Evolutionary conservation across 2,888 invertebrate species (phyloP), one percentile per base, ranked within the genome.

Genomic region (Enchytraeus crypticus): DNA sequence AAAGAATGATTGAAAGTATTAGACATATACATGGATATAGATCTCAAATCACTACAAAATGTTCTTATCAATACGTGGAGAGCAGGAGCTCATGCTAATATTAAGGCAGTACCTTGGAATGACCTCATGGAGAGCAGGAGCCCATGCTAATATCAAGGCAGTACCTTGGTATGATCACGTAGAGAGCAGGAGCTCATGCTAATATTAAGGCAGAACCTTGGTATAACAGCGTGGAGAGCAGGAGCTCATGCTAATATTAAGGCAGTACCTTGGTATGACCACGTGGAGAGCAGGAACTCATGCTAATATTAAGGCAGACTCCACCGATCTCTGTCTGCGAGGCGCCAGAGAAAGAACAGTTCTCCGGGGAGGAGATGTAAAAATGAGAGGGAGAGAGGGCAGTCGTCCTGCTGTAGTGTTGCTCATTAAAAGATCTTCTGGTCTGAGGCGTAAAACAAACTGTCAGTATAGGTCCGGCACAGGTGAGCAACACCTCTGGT

Each of bases 371-470:
- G 26, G 49, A 18, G 49, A 47, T 11, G 49, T 21, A 47, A 23
- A 47, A 47, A 23, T 47, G 49, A 18, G 49, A 47, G 49, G 49
- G 49, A 23, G 49, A 47, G 49, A 47, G 49, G 26, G 29, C 23
- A 21, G 60, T n/a, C n/a, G 30, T 21, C 27, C 21, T 29, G 38
- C 51, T 49, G 33, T 46, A 23, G 29, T 30, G 57, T n/a, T 32
- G 29, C 33, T 49, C 23, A 47, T n/a, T 49, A 5, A 51, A 51
- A 5, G 47, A 32, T 23, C 21, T 49, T 1, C 3, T 11, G n/a
- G 51, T 29, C 21, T 34, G 21, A 3, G 53, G 29, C 8, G 14
- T 21, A 14, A 60, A 54, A 51, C 60, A 60, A 11, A 38, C 60
- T 2, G 14, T 26, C 47, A 60, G 29, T 18, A 32, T 21, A 8